Evolutionary conservation across 2,797 vertebrate species (phyloP), one percentile per base, ranked within the genome.

Genomic region (Acanthopagrus latus): DNA sequence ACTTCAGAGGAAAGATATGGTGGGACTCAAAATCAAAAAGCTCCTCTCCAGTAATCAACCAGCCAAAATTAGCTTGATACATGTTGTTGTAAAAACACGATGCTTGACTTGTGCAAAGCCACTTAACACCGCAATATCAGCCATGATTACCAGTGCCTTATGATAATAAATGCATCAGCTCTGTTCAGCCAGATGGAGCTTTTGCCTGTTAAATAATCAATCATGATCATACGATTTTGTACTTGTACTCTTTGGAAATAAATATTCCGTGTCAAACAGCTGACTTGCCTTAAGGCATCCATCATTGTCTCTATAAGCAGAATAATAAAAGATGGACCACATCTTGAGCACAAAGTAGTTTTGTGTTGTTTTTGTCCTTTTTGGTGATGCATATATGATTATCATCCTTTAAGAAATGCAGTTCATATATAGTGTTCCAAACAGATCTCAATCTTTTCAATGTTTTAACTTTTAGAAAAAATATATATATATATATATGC

Each of bases 1-100:
- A 41, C 79, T 91, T 72, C 64, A 86, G 74, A 82, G 54, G 69
- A 23, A 63, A 63, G 86, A 89, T 70, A 41, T 44, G 80, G 84
- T 63, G 57, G 41, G 27, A 48, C 52, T 83, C 48, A 27, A 81
- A 89, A 81, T 74, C 51, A 71, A 80, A 80, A 89, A 85, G 50
- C 55, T 62, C 70, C 38, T 82, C 74, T 70, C 54, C 68, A 55
- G 71, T 51, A 82, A 88, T 89, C 78, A 87, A 68, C 64, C 58
- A 27, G 60, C 38, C 72, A 64, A 64, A 86, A 83, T 76, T 21
- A 52, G 60, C n/a, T 62, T 29, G 55, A 44, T 68, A 78, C 17
- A 38, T 65, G 69, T 51, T 66, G 62, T 46, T 44, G 33, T 77
- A 56, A 83, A 81, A 77, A 78, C 58, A 74, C 14, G 7, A 63